Evolutionary conservation across 2,888 invertebrate species (phyloP), one percentile per base, ranked within the genome.

Genomic region (Papilio gigon): DNA sequence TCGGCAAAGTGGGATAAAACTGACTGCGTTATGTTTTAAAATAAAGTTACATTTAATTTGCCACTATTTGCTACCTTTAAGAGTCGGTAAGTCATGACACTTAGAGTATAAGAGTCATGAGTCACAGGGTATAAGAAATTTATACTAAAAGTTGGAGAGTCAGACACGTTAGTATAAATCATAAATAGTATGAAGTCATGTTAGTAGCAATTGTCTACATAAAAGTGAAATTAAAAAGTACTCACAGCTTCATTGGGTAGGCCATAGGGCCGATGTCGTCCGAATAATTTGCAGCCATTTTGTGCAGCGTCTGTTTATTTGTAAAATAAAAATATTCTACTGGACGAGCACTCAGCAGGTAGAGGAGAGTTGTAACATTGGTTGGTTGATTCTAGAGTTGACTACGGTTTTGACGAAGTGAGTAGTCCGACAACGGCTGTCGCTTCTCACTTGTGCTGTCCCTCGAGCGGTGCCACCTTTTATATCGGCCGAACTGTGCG

Each of bases 361-460:
- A 37, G 63, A 35, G 44, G 30, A 44, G 62, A 22, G 76, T 76
- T 78, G 71, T 79, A 76, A 76, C 84, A 87, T 87, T 79, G 74
- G 76, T 77, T 75, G 61, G 69, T 67, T 65, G 69, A 75, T 74
- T 75, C 71, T 74, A 62, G 65, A 71, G 72, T 73, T 74, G 58
- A 72, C 72, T 74, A 73, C 50, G 50, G 75, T 77, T 76, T 80
- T 78, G 89, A 90, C 91, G 87, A 92, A 92, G 92, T 92, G 92
- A 92, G 92, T 88, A 92, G 92, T 91, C 86, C 92, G 92, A 92
- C 92, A 75, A 79, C 72, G 68, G 72, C 72, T 80, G 91, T 89
- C 92, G 92, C 92, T 92, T 92, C 92, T 92, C 92, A 92, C 92
- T 86, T 92, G 90, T 88, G 85, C 67, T 75, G 60, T 66, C 44